Evolutionary conservation across 2,888 invertebrate species (phyloP), one percentile per base, ranked within the genome.

Genomic region (Augiades crinisus): DNA sequence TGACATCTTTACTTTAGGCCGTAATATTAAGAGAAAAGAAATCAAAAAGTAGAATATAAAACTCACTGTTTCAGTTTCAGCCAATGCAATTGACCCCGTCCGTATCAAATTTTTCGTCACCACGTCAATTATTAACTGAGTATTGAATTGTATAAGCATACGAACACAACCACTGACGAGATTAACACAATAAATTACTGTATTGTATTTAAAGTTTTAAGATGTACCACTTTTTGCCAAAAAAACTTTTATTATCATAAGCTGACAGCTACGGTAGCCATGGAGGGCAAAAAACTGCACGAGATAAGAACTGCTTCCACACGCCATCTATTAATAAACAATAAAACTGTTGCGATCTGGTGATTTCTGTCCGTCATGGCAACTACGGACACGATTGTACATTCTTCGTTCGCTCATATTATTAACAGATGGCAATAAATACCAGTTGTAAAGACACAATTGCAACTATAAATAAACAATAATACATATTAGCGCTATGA

Each of bases 261-360:
- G 79, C 82, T 81, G 82, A 69, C 81, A 81, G 81, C 81, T 80
- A 81, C 36, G 47, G 51, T 79, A 81, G 81, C 81, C 60, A 71
- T 62, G 68, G 58, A 68, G 61, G 66, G 64, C 64, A 51, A 43
- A 40, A 47, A 47, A 41, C 45, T 46, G 16, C 8, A 30, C 14
- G 21, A 43, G 40, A 34, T 19, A 30, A 27, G 41, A 53, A 54
- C 45, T 59, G 59, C 27, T 36, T 50, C 27, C 45, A 22, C 37
- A 54, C 73, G 81, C 78, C 81, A 78, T 78, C 82, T 84, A 56
- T 56, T 59, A 60, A 38, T 14, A 27, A 0, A 36, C 34, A 13
- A 27, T n/a, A 13, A 27, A 50, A 41, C 34, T 10, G 27, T 27
- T 27, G 27, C 10, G 10, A 27, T 27, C 27, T 27, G n/a, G 27